Conservation (phyloP, 2,888 invertebrate species). For the Caenorhabditis virilis region DNA sequence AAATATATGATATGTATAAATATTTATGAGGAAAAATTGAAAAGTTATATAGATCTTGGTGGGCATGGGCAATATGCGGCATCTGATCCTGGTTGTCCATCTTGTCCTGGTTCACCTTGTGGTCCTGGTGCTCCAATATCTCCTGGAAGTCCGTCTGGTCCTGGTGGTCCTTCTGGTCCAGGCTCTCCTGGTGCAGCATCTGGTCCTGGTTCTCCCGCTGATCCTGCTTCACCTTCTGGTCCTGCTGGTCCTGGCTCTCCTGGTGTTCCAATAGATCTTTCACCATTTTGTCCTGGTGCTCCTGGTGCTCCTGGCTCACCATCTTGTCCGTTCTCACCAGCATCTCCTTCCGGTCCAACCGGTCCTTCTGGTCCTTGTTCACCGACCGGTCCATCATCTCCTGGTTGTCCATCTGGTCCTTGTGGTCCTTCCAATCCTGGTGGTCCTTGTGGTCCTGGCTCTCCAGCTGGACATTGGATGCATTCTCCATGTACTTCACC, state of each 20-base stretch:
- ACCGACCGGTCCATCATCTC: slow-evolving; percentile 41
- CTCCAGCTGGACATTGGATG: slow-evolving; percentile 24
- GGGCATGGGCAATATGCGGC: slow-evolving; percentile 31
- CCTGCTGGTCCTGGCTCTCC: slow-evolving; percentile 47
- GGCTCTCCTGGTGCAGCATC: slow-evolving; percentile 40
- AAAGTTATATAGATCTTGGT: no score
- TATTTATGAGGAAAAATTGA: no score
- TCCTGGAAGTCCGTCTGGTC: slow-evolving; percentile 23
- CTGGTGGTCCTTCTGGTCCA: slow-evolving; percentile 37
- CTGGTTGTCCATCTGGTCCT: slow-evolving; percentile 39
- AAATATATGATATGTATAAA: no score
- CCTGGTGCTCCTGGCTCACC: slow-evolving; percentile 45
- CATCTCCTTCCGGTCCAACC: slow-evolving; percentile 41
- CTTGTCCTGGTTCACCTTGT: neutral
- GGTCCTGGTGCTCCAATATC: slow-evolving; percentile 5
- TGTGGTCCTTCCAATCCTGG: slow-evolving; percentile 37
- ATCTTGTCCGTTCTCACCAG: slow-evolving; percentile 41
- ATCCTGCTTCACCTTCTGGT: slow-evolving; percentile 41
- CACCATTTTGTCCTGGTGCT: slow-evolving; percentile 37
- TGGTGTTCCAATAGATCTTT: slow-evolving; percentile 34
- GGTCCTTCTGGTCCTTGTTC: slow-evolving; percentile 40
- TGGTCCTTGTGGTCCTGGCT: slow-evolving; percentile 42
- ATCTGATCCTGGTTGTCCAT: slow-evolving; percentile 16
- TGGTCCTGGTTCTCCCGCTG: slow-evolving; percentile 43
- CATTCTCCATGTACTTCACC: slow-evolving; percentile 4